These are phyloP conservation scores for Dilophus febrilis DNA, from an alignment of 2,888 invertebrate genomes.

Conservation along the genomic window DNA sequence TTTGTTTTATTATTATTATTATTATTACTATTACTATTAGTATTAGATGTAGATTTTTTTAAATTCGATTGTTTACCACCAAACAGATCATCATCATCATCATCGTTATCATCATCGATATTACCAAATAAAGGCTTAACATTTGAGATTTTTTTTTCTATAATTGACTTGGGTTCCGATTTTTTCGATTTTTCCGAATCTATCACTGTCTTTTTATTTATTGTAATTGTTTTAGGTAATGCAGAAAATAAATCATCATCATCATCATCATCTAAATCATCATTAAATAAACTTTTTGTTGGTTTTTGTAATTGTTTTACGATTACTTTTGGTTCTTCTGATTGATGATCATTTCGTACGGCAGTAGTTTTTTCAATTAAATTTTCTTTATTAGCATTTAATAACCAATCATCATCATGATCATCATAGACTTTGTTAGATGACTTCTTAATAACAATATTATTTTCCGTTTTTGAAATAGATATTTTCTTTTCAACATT, in stretches of 20 bases:
- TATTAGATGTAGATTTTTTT: background rate
- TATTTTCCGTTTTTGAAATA: too few relatives aligned
- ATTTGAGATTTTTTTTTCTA: too few relatives aligned
- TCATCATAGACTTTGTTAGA: background rate
- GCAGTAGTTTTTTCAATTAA: background rate
- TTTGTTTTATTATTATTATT: too few relatives aligned
- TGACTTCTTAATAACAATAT: too few relatives aligned
- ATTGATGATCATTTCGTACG: background rate
- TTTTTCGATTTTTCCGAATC: too few relatives aligned
- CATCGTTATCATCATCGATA: background rate
- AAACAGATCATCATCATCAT: background rate
- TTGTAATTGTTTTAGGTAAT: too few relatives aligned
- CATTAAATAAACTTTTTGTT: conserved; percentile 3
- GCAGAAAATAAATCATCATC: conserved; percentile 5
- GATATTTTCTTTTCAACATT: too few relatives aligned
- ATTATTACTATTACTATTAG: background rate
- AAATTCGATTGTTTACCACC: too few relatives aligned
- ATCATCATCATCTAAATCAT: conserved; percentile 7
- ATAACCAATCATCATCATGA: background rate
- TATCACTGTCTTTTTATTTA: too few relatives aligned
- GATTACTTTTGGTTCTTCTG: background rate
- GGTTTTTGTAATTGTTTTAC: background rate
- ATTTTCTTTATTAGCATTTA: background rate
- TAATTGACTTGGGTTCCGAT: too few relatives aligned
- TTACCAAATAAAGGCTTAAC: too few relatives aligned